A percentile compares a stretch with the other conserved stretches of the same genome.
Conservation (phyloP, 2,888 invertebrate species). For the Nomada goodeniana region DNA sequence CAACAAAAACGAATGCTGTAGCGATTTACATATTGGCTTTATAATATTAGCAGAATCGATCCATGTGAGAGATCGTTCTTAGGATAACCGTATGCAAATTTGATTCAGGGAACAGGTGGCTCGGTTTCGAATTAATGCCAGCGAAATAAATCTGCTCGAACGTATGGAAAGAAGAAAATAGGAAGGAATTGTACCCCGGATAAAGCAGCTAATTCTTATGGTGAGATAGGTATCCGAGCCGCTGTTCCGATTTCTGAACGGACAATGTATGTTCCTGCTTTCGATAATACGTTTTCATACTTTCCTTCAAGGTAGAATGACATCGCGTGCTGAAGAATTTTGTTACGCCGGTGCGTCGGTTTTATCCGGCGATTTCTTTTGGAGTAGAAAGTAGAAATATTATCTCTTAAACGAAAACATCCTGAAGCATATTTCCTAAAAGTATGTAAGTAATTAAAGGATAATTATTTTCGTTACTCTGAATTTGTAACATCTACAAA, state of each 20-base stretch:
- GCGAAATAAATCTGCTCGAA: neutral
- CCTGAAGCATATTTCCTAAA: too few relatives aligned
- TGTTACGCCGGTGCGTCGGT: neutral
- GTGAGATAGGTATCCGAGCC: neutral
- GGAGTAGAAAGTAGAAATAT: neutral
- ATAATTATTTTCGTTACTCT: too few relatives aligned
- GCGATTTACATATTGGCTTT: too few relatives aligned
- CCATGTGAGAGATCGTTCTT: too few relatives aligned
- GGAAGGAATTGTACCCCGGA: neutral
- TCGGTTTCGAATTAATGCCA: constrained; percentile 5
- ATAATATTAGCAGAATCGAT: too few relatives aligned
- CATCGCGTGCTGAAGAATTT: neutral
- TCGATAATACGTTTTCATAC: neutral
- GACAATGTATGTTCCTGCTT: neutral
- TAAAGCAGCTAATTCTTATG: neutral
- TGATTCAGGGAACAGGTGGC: neutral
- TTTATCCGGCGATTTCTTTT: neutral
- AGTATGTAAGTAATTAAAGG: too few relatives aligned
- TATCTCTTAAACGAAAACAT: too few relatives aligned
- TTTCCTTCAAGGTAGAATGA: constrained; percentile 3
- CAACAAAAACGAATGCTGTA: too few relatives aligned
- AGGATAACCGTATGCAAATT: neutral
- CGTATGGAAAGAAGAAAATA: neutral
- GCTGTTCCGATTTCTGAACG: neutral
- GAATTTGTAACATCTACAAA: too few relatives aligned